phyloP scores from a whole-genome alignment of 2,888 invertebrate genomes.

The Eudasyphora cyanicolor region DNA sequence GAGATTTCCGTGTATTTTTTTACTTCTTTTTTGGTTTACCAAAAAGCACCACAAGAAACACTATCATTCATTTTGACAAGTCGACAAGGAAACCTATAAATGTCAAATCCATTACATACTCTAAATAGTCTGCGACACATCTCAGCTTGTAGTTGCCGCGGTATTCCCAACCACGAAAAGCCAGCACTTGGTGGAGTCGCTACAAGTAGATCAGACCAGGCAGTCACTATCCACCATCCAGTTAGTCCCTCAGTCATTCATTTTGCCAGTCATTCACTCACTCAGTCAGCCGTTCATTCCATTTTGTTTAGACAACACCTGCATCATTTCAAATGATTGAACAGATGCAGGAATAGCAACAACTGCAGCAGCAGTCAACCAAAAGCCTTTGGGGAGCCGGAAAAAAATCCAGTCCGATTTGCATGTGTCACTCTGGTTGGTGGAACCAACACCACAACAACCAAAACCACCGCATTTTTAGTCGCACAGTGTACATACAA shows the following conservation, averaged over 20 bases:
- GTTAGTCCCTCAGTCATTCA: neutral
- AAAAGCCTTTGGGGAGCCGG: slow-evolving; percentile 22
- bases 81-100: slow-evolving; percentile 68
- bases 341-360: slow-evolving; percentile 40
- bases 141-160: neutral
- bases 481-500: no score
- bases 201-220: slow-evolving; percentile 46
- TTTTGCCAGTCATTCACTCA: neutral
- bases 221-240: slow-evolving; percentile 2
- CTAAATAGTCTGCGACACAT: slow-evolving; percentile 25
- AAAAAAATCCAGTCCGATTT: neutral
- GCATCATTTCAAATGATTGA: slow-evolving; percentile 58
- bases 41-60: slow-evolving; percentile 26
- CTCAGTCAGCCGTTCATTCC: neutral
- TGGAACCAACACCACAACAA: no score
- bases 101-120: slow-evolving; percentile 60
- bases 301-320: slow-evolving; percentile 59
- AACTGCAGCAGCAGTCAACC: neutral
- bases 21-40: slow-evolving; percentile 22
- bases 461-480: no score
- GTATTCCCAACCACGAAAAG: neutral
- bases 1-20: neutral
- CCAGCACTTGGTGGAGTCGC: slow-evolving; percentile 12
- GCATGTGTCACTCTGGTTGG: neutral
- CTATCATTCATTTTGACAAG: slow-evolving; percentile 67